Evolutionary conservation across 2,888 invertebrate genomes (phyloP), one percentile per base, ranked within the genome.

Genomic region (Ectobius pallidus): DNA sequence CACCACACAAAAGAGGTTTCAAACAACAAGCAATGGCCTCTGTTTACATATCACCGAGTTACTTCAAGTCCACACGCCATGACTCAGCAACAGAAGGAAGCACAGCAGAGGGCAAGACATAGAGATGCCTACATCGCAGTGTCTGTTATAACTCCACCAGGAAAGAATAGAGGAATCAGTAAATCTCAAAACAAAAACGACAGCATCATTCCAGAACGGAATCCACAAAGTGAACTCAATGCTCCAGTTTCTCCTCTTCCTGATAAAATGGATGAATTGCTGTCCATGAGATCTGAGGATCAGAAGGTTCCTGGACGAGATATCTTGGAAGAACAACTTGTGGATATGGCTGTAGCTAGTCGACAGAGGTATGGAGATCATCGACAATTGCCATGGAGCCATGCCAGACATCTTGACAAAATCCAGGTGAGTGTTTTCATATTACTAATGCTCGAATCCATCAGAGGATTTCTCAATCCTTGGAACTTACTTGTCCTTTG

Each of bases 31-130:
- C 74, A 73, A 62, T 75, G 75, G 76, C 77, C 77, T 14, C 75
- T 74, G 34, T 77, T 77, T 61, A 70, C 75, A 18, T 77, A 76
- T 71, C 77, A 77, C 75, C 71, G 77, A 9, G 77, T 77, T 16
- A 77, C 77, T n/a, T 72, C 77, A 11, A 74, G 75, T 18, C 77
- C 77, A 11, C 74, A 72, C 39, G 30, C 69, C 18, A 44, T 74
- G 27, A 70, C 70, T 4, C 65, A 65, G 39, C 32, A 65, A 30
- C 71, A 73, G 34, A 67, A 68, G 25, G 69, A 73, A 34, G 72
- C 74, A 1, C 70, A 70, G 58, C 75, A 73, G 34, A 49, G 73
- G 14, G 69, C 62, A 3, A 18, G 75, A 2, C 75, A 75, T 30
- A 58, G 73, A 30, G 69, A 62, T 49, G 75, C 75, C 25, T 75